These are phyloP conservation scores for Lycaena phlaeas DNA, from an alignment of 2,888 invertebrate species.

Conservation along the genomic window DNA sequence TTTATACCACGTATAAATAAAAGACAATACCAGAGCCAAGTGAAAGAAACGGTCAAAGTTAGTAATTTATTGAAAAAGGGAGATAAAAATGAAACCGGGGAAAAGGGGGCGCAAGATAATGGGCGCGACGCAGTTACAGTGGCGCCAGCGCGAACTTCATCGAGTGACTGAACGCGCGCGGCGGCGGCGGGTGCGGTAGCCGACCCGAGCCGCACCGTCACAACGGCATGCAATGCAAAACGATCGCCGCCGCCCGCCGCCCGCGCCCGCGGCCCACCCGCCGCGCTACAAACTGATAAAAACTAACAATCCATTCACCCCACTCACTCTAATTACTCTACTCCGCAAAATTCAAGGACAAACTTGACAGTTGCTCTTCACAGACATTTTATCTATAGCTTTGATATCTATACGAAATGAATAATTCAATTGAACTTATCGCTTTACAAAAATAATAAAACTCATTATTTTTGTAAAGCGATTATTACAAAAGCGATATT, in stretches of 20 bases:
- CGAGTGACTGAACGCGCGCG: slow-evolving; percentile 58
- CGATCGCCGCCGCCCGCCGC: slow-evolving; percentile 28
- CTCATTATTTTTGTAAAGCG: no score
- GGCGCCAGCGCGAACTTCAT: slow-evolving; percentile 61
- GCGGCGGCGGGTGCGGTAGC: slow-evolving; percentile 45
- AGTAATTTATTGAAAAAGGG: not conserved
- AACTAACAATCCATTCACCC: slow-evolving; percentile 34
- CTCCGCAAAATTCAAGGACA: slow-evolving; percentile 22
- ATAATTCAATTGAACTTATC: no score
- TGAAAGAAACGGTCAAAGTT: slow-evolving; percentile 1
- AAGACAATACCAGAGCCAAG: slow-evolving; percentile 9
- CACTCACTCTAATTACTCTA: slow-evolving; percentile 24
- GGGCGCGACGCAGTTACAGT: slow-evolving; percentile 29
- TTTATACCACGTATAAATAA: slow-evolving; percentile 3
- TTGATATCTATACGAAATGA: no score
- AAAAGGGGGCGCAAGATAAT: slow-evolving; percentile 14
- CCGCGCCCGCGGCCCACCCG: slow-evolving; percentile 27
- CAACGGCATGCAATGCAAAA: slow-evolving; percentile 50
- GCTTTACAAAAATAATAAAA: no score
- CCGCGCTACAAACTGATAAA: slow-evolving; percentile 24
- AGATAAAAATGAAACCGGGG: slow-evolving; percentile 15
- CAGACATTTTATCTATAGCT: no score
- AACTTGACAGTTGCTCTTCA: slow-evolving; percentile 8
- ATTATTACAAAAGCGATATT: no score
- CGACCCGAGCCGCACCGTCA: slow-evolving; percentile 38